Evolutionary conservation across 2,113 vertebrate genomes (phyloP).

Genomic region (Ariopsis seemanni): DNA sequence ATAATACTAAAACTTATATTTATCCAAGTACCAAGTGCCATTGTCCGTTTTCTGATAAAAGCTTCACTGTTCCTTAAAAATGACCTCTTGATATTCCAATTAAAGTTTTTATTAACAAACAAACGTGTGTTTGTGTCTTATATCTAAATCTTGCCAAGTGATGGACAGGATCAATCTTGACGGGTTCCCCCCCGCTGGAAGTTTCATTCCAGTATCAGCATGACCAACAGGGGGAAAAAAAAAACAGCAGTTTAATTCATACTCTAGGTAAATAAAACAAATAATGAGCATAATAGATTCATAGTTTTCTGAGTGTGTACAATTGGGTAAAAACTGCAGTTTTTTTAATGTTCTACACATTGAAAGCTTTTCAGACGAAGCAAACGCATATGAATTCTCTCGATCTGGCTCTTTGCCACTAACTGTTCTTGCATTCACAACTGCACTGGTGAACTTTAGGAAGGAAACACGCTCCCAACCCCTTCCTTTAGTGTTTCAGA

Average conservation of each 20-base stretch:
- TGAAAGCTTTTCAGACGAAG: background rate
- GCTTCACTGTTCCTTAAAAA: conserved; percentile 60
- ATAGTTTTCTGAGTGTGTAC: background rate
- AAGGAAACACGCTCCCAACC: conserved; percentile 42
- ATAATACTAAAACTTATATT: conserved; percentile 41
- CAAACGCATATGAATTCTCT: background rate
- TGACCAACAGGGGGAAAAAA: background rate
- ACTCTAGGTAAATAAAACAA: background rate
- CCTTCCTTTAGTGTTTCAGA: conserved; percentile 32
- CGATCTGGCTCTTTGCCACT: conserved; percentile 13
- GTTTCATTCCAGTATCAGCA: background rate
- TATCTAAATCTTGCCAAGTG: background rate
- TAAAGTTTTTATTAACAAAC: conserved; percentile 55
- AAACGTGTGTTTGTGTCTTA: conserved; percentile 28
- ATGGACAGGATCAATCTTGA: background rate
- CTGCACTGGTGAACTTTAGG: conserved; percentile 33
- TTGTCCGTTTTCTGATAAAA: conserved; percentile 43
- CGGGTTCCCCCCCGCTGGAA: background rate
- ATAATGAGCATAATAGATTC: background rate
- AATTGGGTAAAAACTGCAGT: background rate
- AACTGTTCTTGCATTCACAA: conserved; percentile 28
- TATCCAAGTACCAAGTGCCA: conserved; percentile 30
- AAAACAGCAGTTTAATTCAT: background rate
- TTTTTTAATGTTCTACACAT: background rate
- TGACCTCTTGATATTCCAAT: conserved; percentile 59